These are phyloP conservation scores for Ichneumon xanthorius DNA, from an alignment of 2,888 invertebrate genomes.

Conservation along the genomic window DNA sequence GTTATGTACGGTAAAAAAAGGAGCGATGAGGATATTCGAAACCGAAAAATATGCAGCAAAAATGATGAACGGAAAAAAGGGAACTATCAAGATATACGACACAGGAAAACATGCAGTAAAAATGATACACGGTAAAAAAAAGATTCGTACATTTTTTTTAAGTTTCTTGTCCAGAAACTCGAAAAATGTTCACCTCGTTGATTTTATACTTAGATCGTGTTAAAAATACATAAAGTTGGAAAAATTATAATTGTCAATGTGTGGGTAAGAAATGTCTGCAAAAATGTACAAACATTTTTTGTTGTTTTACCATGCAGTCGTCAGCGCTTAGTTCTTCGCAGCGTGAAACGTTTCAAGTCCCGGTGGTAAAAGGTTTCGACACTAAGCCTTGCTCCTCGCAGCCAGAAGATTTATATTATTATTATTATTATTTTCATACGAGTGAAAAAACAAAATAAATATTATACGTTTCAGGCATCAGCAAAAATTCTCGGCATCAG, in stretches of 20 bases:
- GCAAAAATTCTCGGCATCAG: conserved; percentile 33
- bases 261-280: neutral
- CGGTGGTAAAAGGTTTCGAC: too few relatives aligned
- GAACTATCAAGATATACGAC: neutral
- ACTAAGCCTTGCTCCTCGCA: too few relatives aligned
- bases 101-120: neutral
- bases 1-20: neutral
- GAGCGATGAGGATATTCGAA: neutral
- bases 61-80: neutral
- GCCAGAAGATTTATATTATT: too few relatives aligned
- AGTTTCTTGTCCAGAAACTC: too few relatives aligned
- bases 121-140: neutral
- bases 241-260: too few relatives aligned
- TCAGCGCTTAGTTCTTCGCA: too few relatives aligned
- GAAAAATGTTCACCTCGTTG: too few relatives aligned
- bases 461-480: conserved; percentile 5
- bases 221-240: too few relatives aligned
- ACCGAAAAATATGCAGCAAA: neutral
- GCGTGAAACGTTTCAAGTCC: too few relatives aligned
- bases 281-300: neutral
- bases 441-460: neutral
- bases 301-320: neutral
- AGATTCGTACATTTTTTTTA: too few relatives aligned
- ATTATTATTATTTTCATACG: too few relatives aligned
- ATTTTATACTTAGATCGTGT: too few relatives aligned